Conservation (phyloP, 1,140 invertebrate species). For the Nautilus pompilius region DNA sequence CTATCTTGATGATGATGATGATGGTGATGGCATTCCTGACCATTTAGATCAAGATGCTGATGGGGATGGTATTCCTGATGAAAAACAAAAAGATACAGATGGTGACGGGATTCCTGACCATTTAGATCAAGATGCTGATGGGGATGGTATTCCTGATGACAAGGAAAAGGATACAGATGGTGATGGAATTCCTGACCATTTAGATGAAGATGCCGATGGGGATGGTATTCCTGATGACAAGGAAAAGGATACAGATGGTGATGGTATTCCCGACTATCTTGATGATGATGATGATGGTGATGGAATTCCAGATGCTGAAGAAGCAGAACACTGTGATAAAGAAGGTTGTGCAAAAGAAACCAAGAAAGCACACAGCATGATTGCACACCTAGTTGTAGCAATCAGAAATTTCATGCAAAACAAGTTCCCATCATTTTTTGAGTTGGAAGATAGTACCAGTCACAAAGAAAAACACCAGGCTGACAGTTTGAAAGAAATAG, state of each 20-base stretch:
- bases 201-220: constrained; percentile 37
- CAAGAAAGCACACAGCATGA: no score
- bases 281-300: constrained; percentile 18
- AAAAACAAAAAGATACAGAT: constrained; percentile 25
- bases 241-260: constrained; percentile 34
- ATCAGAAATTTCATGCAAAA: no score
- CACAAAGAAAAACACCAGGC: no score
- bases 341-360: no score
- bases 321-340: constrained; percentile 11
- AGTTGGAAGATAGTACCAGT: no score
- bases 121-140: constrained; percentile 31
- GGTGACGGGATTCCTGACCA: constrained; percentile 40
- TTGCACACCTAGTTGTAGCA: no score
- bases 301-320: constrained; percentile 26
- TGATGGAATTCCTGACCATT: constrained; percentile 43
- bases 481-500: no score
- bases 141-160: constrained; percentile 40
- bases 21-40: constrained; percentile 30
- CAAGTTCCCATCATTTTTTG: no score
- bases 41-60: constrained; percentile 33
- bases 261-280: constrained; percentile 29
- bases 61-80: constrained; percentile 26
- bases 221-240: constrained; percentile 38
- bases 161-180: constrained; percentile 36
- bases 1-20: constrained; percentile 29